Evolutionary conservation across 2,888 invertebrate genomes (phyloP).

Genomic region (Phalangium opilio): DNA sequence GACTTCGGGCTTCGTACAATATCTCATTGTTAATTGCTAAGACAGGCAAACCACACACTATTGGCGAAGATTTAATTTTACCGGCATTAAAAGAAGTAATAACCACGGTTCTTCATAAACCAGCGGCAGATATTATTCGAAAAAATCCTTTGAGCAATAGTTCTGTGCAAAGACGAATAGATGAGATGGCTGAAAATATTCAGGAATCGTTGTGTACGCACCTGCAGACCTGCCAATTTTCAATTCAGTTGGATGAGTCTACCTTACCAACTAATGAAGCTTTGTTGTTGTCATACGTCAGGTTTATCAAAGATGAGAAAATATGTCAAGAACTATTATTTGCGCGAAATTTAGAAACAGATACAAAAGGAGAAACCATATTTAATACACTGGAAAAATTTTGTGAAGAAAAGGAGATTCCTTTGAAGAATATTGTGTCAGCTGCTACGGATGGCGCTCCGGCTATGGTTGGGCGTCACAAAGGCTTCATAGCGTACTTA

Average conservation of each 20-base stretch:
- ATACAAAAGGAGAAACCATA: slow-evolving; percentile 14
- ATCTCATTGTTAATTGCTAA: slow-evolving; percentile 7
- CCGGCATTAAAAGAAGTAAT: slow-evolving; percentile 9
- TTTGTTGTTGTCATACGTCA: slow-evolving; percentile 2
- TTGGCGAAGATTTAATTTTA: slow-evolving; percentile 7
- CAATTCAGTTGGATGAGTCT: slow-evolving; percentile 5
- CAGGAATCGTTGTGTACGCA: slow-evolving; percentile 6
- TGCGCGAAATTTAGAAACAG: slow-evolving; percentile 9
- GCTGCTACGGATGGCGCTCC: slow-evolving; percentile 7
- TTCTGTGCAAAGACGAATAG: slow-evolving; percentile 11
- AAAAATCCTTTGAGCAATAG: slow-evolving; percentile 10
- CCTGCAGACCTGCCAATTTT: slow-evolving; percentile 4
- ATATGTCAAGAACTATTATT: slow-evolving; percentile 15
- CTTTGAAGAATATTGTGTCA: slow-evolving; percentile 5
- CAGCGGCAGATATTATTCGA: slow-evolving; percentile 6
- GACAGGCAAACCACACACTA: slow-evolving; percentile 4
- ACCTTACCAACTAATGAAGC: slow-evolving; percentile 6
- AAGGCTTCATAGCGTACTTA: slow-evolving; percentile 8
- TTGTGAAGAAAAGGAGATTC: slow-evolving; percentile 13
- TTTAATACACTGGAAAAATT: slow-evolving; percentile 9
- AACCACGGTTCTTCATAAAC: slow-evolving; percentile 3
- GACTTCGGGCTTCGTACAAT: slow-evolving; percentile 2
- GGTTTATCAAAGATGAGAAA: slow-evolving; percentile 2
- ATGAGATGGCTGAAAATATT: slow-evolving; percentile 12
- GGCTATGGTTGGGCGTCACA: slow-evolving; percentile 7